Evolutionary conservation across 92 coral and sea anemone species (phyloP), one percentile per base, ranked within the genome.

Genomic region (Parazoanthus swiftii): DNA sequence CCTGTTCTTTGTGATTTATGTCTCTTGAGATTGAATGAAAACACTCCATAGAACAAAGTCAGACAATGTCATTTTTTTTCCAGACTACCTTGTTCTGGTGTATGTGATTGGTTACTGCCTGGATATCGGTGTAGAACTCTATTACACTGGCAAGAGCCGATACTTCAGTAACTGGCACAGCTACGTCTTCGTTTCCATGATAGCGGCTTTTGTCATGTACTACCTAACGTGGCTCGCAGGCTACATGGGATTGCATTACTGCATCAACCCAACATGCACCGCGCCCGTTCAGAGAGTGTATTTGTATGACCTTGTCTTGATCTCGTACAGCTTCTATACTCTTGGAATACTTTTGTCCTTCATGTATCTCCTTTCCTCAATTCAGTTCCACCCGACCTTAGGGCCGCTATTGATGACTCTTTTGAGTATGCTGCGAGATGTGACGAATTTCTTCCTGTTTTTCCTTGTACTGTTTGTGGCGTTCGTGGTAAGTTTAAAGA

Each of bases 351-450:
- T 86, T 36, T 39, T 86, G 54, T 77, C 92, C 15, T 90, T 86
- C 54, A 42, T 46, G 1, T 79, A 80, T 54, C 80, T 81, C 37
- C 38, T 86, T n/a, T 90, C 90, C 1, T 80, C 70, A 33, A 56
- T 86, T 66, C 77, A 86, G 88, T 67, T 79, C 66, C 76, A 86
- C 37, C 38, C 63, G 3, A 44, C 13, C 38, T 56, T 79, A 8
- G 92, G 92, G 6, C 92, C 92, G 21, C 43, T 90, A 16, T 83
- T 90, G 39, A 80, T 86, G 33, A 86, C 88, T 5, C 79, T 90
- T 51, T 43, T 81, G 43, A 66, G 74, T 18, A 90, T 90, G 92
- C 25, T 90, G 29, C 29, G 68, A 63, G 90, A 90, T 59, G 90
- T 90, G 1, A 35, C 38, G 14, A 33, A 81, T 75, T 90, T 90